A percentile compares a stretch with the other conserved stretches of the same genome.
phyloP scores from a whole-genome alignment of 2,888 invertebrate species.

The Schizotus pectinicornis region DNA sequence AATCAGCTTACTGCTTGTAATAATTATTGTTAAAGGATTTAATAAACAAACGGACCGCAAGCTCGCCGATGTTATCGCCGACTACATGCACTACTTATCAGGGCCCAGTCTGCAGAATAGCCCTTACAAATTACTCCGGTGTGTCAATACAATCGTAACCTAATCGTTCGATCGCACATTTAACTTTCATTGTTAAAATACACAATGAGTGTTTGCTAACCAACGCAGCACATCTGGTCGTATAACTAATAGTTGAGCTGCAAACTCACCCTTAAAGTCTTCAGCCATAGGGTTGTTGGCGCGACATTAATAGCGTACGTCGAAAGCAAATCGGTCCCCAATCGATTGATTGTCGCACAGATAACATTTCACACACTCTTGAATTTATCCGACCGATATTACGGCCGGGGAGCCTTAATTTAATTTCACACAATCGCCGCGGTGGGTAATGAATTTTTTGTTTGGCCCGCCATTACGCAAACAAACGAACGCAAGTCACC shows the following conservation, averaged over 20 bases:
- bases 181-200: slow-evolving; percentile 57
- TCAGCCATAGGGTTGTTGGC: slow-evolving; percentile 43
- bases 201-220: slow-evolving; percentile 57
- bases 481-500: no score
- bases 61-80: slow-evolving; percentile 48
- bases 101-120: slow-evolving; percentile 43
- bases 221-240: slow-evolving; percentile 57
- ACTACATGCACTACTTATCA: slow-evolving; percentile 41
- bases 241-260: slow-evolving; percentile 40
- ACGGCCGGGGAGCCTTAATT: no score
- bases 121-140: slow-evolving; percentile 57
- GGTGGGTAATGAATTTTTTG: no score
- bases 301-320: slow-evolving; percentile 54
- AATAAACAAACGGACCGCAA: slow-evolving; percentile 53
- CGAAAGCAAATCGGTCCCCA: slow-evolving; percentile 54
- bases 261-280: slow-evolving; percentile 38
- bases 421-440: no score
- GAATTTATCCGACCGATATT: slow-evolving; percentile 41
- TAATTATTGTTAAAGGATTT: slow-evolving; percentile 49
- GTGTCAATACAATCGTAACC: slow-evolving; percentile 57
- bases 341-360: slow-evolving; percentile 54
- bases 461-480: no score
- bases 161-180: slow-evolving; percentile 58
- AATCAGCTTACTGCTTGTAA: slow-evolving; percentile 49
- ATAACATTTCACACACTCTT: slow-evolving; percentile 56